Evolutionary conservation across 1,140 invertebrate species (phyloP), one percentile per base, ranked within the genome.

Genomic region (Drosophila suzukii): DNA sequence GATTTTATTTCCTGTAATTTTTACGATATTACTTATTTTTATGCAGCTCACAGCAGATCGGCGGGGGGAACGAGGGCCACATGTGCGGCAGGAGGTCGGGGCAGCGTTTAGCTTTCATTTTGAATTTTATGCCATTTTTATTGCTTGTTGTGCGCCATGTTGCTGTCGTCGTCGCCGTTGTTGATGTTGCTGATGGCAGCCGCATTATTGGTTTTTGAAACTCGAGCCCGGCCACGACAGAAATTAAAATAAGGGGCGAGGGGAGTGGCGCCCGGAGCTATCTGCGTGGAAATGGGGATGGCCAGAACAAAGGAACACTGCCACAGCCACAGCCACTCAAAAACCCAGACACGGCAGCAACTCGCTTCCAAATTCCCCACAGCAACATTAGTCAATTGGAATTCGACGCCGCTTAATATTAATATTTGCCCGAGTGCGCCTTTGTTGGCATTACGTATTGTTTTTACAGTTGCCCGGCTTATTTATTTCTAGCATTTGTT

Each of bases 1-100:
- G 79, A 88, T 89, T 88, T 88, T 89, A 88, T 88, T 88, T 88
- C 83, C 83, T 88, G 83, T 89, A 88, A 88, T 88, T 88, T 86
- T 89, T 79, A 88, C 83, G 83, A 88, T 89, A 88, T 88, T 88
- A 88, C 84, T 88, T 88, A 88, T 83, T 88, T 88, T 88, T 89
- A 88, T 88, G 83, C 84, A 84, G 63, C 84, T 56, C 83, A 89
- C 84, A 88, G 65, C 76, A 58, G 62, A 72, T 38, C 70, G 44
- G 50, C 3, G 46, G 24, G 46, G 41, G 57, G 17, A 44, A n/a
- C 8, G 30, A 32, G 44, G 55, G n/a, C 8, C 24, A 30, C 32
- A 38, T 36, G 36, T 17, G 13, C 8, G 38, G 15, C 47, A 17
- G 55, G 39, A 59, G 20, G 32, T 10, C 54, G 58, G 49, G 74